phyloP scores from a whole-genome alignment of 2,113 vertebrate species.

The Chloropsis hardwickii region DNA sequence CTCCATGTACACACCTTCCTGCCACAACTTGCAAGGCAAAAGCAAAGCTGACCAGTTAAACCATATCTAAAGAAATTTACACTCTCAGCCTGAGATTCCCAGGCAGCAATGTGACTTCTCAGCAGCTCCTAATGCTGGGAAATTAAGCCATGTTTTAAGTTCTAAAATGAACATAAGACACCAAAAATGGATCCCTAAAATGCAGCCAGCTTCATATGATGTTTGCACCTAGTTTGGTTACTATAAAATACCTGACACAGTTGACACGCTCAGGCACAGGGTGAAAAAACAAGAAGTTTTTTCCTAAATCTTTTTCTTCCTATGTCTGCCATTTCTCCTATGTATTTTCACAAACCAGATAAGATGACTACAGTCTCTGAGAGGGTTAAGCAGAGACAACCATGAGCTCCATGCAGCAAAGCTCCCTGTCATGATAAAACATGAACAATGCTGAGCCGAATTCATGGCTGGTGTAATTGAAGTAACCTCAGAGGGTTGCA shows the following conservation, averaged over 20 bases:
- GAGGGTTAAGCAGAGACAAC: conserved; percentile 8
- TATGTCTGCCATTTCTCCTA: neutral
- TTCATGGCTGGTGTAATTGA: neutral
- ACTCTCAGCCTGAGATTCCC: neutral
- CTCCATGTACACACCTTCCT: neutral
- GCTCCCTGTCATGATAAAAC: neutral
- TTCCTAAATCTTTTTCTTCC: neutral
- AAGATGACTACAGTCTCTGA: neutral
- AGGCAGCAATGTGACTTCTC: neutral
- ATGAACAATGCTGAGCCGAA: neutral
- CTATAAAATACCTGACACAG: neutral
- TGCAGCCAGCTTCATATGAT: neutral
- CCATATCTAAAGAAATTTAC: neutral
- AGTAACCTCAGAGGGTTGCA: neutral
- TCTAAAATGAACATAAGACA: neutral
- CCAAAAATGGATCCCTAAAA: neutral
- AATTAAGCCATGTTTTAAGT: neutral
- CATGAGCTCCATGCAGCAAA: neutral
- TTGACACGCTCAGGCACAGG: neutral
- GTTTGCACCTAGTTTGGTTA: neutral
- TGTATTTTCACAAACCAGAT: neutral
- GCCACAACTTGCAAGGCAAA: neutral
- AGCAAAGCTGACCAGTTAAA: neutral
- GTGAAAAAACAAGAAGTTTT: neutral
- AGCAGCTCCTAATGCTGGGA: neutral